Evolutionary conservation across 2,113 vertebrate species (phyloP), one percentile per base, ranked within the genome.

Genomic region (Ancistrus triradiatus): DNA sequence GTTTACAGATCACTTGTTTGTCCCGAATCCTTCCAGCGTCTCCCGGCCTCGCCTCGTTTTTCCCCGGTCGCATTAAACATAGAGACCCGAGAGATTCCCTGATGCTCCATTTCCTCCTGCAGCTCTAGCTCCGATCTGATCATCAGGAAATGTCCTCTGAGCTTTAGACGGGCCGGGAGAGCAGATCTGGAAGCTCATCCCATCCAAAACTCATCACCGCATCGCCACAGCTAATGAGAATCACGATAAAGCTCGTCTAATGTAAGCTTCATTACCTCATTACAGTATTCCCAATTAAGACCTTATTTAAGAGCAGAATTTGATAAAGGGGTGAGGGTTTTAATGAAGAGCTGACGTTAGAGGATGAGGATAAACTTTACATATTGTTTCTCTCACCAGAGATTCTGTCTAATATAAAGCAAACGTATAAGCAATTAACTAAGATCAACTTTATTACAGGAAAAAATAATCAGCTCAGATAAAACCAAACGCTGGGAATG

Each of bases 171-270:
- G 38, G 28, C n/a, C n/a, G 53, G 28, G 31, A 27, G 40, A 55
- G 44, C 35, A 31, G 40, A 28, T 68, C 42, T 52, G 37, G 19
- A 46, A 14, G 43, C 25, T 56, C 63, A 25, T 53, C 56, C 66
- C 73, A 58, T 50, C 57, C 63, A 73, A 75, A 48, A 76, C 81
- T 81, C 68, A 81, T 83, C 80, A 81, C 64, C 25, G 70, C 80
- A 81, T 62, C 25, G 70, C 74, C 19, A n/a, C 21, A 63, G 63
- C 76, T 82, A 82, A 83, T 83, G 77, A 81, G 79, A 81, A 81
- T 72, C 62, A 64, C 70, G 68, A 64, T 69, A 72, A 46, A 70
- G 77, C 74, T 74, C 46, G 81, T 3, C 27, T 3, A 4, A 3
- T 31, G 27, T 4, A 4, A 31, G 7, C 3, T 31, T 7, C 3